Percentiles rank a stretch among this genome's conserved stretches.
Evolutionary conservation across 2,888 invertebrate genomes (phyloP).

Genomic region (Cryptus viduatorius): DNA sequence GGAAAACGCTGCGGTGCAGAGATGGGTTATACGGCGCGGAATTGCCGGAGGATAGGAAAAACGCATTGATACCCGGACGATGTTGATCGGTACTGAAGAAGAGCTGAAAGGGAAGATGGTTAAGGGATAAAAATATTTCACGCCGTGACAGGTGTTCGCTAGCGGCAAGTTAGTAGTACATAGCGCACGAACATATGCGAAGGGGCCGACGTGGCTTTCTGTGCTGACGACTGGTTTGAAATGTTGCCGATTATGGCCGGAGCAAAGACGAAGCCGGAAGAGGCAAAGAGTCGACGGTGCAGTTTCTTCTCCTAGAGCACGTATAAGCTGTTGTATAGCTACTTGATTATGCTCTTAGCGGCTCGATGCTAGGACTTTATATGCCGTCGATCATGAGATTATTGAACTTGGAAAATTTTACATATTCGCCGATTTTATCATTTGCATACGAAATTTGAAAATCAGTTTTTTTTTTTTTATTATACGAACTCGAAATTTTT

Average conservation of each 20-base stretch:
- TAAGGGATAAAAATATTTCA: slow-evolving; percentile 73
- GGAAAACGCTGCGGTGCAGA: not conserved
- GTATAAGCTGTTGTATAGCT: slow-evolving; percentile 11
- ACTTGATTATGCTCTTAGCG: slow-evolving; percentile 36
- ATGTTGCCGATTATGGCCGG: slow-evolving; percentile 72
- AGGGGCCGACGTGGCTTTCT: slow-evolving; percentile 60
- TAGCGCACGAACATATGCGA: slow-evolving; percentile 5
- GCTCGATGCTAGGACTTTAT: not conserved
- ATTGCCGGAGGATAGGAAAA: slow-evolving; percentile 14
- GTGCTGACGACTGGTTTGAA: slow-evolving; percentile 70
- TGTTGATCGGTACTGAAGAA: not conserved
- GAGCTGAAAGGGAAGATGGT: slow-evolving; percentile 60
- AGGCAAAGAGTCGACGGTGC: slow-evolving; percentile 34
- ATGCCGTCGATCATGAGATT: not conserved
- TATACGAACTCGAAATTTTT: not conserved
- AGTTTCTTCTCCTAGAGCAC: slow-evolving; percentile 53
- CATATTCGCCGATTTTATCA: not conserved
- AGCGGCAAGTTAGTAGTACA: slow-evolving; percentile 35
- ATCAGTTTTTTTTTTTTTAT: not conserved
- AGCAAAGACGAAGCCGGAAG: slow-evolving; percentile 35
- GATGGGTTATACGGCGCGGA: slow-evolving; percentile 1
- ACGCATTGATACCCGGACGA: not conserved
- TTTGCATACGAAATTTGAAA: not conserved
- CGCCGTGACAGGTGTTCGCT: slow-evolving; percentile 67
- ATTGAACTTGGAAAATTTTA: not conserved